These are phyloP conservation scores for Geotria australis DNA, from an alignment of 2,797 vertebrate genomes.

Conservation along the genomic window DNA sequence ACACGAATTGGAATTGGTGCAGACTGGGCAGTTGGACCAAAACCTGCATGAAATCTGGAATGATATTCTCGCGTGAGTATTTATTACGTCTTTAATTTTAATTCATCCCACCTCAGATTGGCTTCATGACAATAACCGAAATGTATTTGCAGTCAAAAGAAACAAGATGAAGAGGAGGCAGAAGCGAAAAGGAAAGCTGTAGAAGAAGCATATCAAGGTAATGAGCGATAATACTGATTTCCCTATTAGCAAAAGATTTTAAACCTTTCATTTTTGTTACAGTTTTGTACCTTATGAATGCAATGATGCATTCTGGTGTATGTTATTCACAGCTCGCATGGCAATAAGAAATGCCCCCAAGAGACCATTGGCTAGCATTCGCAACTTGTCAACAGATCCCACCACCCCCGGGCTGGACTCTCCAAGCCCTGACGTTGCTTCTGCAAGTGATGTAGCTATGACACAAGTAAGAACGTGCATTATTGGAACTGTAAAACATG, in stretches of 20 bases:
- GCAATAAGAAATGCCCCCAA: slow-evolving; percentile 51
- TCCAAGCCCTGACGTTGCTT: slow-evolving; percentile 4
- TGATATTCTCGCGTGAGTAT: slow-evolving; percentile 16
- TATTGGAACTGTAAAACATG: background rate
- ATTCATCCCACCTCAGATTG: too few species aligned
- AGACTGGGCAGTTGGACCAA: slow-evolving; percentile 53
- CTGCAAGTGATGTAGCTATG: background rate
- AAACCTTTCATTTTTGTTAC: background rate
- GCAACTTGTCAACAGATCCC: slow-evolving; percentile 36
- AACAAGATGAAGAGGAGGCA: slow-evolving; percentile 53
- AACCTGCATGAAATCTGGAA: slow-evolving; percentile 59
- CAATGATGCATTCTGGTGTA: background rate
- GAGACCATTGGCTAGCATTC: slow-evolving; percentile 26
- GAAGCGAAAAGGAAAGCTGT: slow-evolving; percentile 60
- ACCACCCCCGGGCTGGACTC: slow-evolving; percentile 44
- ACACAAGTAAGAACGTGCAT: too few species aligned
- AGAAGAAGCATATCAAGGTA: slow-evolving; percentile 70
- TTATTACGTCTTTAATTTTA: slow-evolving; percentile 2
- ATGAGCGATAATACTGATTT: slow-evolving; percentile 3
- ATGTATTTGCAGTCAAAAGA: slow-evolving; percentile 34
- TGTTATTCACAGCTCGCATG: slow-evolving; percentile 32
- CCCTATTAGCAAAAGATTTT: background rate
- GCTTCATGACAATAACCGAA: too few species aligned
- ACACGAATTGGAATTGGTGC: slow-evolving; percentile 60
- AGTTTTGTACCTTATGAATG: background rate